These are phyloP conservation scores for Calyptommatus sinebrachiatus DNA, from an alignment of 2,113 vertebrate species.

Conservation along the genomic window DNA sequence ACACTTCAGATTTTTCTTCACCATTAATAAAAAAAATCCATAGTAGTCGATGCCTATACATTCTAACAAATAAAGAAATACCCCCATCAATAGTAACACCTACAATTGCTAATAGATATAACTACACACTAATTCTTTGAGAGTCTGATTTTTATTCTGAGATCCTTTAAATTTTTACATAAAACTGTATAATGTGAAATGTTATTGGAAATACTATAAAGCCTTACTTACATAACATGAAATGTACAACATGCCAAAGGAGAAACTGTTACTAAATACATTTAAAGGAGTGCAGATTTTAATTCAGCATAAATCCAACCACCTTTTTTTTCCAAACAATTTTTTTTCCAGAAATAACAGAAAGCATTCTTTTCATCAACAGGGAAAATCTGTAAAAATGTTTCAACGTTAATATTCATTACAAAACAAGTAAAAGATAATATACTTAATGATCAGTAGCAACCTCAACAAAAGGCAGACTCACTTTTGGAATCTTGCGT, in stretches of 20 bases:
- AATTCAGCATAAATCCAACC: neutral
- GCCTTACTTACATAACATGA: neutral
- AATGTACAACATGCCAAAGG: neutral
- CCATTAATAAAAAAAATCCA: neutral
- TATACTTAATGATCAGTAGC: neutral
- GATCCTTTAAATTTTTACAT: neutral
- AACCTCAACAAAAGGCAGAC: conserved; percentile 32
- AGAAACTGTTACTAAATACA: neutral
- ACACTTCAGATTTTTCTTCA: neutral
- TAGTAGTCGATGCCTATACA: neutral
- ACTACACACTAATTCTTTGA: neutral
- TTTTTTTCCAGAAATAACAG: neutral
- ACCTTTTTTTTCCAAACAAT: neutral
- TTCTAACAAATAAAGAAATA: neutral
- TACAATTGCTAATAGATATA: neutral
- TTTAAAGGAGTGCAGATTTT: neutral
- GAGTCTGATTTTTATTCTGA: neutral
- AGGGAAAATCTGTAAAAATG: neutral
- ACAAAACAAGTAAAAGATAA: neutral
- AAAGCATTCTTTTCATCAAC: neutral
- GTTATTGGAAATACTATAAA: neutral
- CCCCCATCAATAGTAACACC: neutral
- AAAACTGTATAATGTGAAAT: neutral
- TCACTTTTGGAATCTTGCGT: conserved; percentile 76
- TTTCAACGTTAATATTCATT: too few species aligned